These are phyloP conservation scores for Silurus glanis DNA, from an alignment of 2,113 vertebrate species.

Conservation along the genomic window DNA sequence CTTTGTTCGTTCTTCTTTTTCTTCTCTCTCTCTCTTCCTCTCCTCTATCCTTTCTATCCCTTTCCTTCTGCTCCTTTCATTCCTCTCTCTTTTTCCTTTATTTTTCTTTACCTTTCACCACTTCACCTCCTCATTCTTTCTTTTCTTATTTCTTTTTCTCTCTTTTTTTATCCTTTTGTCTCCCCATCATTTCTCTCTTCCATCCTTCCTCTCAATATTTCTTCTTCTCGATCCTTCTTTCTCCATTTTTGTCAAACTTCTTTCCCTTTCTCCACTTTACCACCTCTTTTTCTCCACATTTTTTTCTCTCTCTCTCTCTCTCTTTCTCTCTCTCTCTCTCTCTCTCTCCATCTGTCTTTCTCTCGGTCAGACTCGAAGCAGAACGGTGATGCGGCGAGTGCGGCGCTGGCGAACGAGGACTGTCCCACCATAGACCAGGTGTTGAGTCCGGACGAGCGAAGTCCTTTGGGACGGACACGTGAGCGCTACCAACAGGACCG, in stretches of 20 bases:
- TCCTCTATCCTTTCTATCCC: background rate
- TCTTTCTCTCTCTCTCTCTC: background rate
- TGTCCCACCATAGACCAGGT: slow-evolving; percentile 92
- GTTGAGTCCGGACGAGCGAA: slow-evolving; percentile 86
- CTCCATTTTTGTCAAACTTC: background rate
- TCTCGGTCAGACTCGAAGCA: slow-evolving; percentile 77
- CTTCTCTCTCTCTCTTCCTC: background rate
- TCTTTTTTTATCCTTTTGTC: background rate
- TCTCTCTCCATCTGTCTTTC: background rate
- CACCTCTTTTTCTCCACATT: background rate
- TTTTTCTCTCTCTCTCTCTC: background rate
- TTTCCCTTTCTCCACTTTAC: background rate
- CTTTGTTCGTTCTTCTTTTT: background rate
- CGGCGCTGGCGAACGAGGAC: slow-evolving; percentile 88
- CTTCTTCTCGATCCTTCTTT: background rate
- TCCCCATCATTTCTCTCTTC: background rate
- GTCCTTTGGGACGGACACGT: slow-evolving; percentile 79
- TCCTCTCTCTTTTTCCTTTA: background rate
- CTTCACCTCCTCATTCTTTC: background rate
- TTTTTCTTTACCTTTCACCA: background rate
- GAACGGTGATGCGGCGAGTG: slow-evolving; percentile 87
- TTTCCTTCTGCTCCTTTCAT: background rate
- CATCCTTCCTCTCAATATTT: background rate
- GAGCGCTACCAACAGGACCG: slow-evolving; percentile 87
- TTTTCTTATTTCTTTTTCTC: background rate